These are phyloP conservation scores for Tragulus kanchil DNA, from an alignment of 2,113 vertebrate genomes.

Conservation along the genomic window DNA sequence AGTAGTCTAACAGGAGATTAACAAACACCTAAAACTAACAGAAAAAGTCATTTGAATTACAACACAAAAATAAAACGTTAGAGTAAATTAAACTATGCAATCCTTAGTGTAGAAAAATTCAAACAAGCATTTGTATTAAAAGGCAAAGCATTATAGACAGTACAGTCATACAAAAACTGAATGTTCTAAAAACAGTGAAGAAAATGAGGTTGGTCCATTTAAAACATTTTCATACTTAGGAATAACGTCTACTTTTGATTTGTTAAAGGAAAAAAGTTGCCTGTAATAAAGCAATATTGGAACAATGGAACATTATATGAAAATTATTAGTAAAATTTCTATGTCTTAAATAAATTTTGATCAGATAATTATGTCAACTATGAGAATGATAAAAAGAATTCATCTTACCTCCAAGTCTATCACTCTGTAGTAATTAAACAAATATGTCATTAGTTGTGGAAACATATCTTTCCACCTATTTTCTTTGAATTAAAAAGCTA, in stretches of 20 bases:
- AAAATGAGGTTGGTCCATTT: neutral
- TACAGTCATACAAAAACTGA: neutral
- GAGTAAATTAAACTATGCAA: neutral
- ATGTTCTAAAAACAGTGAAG: conserved; percentile 2
- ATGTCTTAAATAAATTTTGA: conserved; percentile 32
- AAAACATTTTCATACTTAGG: conserved; percentile 12
- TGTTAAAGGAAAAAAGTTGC: neutral
- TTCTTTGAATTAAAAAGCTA: conserved; percentile 25
- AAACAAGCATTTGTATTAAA: neutral
- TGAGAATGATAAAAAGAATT: conserved; percentile 30
- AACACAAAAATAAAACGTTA: neutral
- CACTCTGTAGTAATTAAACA: neutral
- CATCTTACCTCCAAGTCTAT: neutral
- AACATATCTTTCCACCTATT: neutral
- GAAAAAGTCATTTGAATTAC: conserved; percentile 15
- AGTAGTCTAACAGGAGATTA: neutral
- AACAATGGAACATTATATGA: neutral
- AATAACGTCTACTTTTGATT: conserved; percentile 48
- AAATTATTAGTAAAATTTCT: neutral
- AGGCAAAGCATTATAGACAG: neutral
- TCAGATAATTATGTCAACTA: neutral
- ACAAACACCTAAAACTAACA: neutral
- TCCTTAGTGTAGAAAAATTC: neutral
- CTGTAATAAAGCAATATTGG: conserved; percentile 19
- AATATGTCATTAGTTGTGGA: neutral